Evolutionary conservation across 2,797 vertebrate species (phyloP).

Genomic region (Eulemur albifrons): DNA sequence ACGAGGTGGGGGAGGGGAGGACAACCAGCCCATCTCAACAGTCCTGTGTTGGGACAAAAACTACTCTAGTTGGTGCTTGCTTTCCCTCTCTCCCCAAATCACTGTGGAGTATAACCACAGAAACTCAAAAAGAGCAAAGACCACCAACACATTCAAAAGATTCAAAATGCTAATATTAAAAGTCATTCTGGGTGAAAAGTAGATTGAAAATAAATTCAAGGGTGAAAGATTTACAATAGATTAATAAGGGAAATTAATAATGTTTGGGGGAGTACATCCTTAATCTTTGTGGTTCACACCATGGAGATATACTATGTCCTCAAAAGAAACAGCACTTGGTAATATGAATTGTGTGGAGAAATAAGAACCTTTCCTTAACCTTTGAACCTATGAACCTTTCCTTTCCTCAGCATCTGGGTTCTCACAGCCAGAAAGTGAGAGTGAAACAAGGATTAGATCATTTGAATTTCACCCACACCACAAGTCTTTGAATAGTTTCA

Average conservation of each 20-base stretch:
- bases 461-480: neutral
- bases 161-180: constrained; percentile 5
- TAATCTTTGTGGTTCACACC: neutral
- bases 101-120: neutral
- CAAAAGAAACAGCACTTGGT: neutral
- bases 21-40: neutral
- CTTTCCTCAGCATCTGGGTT: neutral
- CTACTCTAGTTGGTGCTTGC: neutral
- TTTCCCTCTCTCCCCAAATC: neutral
- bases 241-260: neutral
- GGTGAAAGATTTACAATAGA: neutral
- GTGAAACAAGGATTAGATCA: neutral
- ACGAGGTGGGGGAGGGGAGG: neutral
- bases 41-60: neutral
- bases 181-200: constrained; percentile 10
- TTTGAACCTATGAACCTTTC: no score
- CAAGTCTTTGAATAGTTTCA: neutral
- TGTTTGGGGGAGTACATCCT: neutral
- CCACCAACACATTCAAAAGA: neutral
- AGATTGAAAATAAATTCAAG: constrained; percentile 33
- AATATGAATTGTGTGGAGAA: neutral
- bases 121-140: neutral
- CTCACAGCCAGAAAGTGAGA: neutral
- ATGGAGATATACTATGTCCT: neutral
- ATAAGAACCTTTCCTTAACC: neutral